A percentile compares a stretch with the other conserved stretches of the same genome.
Evolutionary conservation across 2,888 invertebrate genomes (phyloP).

Genomic region (Deilephila elpenor): DNA sequence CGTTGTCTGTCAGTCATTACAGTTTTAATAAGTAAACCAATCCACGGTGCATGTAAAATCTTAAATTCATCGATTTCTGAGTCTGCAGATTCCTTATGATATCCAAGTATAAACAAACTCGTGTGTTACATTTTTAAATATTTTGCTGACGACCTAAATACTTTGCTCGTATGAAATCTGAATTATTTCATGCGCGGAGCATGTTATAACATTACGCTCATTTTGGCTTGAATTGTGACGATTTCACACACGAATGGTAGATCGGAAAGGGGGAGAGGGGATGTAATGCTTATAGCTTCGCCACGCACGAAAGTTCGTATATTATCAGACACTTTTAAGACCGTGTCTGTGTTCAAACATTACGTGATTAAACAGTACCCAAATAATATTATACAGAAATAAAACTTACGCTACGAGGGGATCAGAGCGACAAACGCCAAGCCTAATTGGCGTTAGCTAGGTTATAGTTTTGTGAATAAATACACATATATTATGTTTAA

Average conservation of each 20-base stretch:
- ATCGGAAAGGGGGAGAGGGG: background rate
- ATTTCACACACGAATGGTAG: background rate
- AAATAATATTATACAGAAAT: too few species aligned
- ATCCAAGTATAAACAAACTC: background rate
- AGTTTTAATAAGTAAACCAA: too few species aligned
- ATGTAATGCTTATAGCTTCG: background rate
- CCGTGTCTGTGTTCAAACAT: background rate
- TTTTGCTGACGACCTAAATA: constrained; percentile 1
- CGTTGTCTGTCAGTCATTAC: too few species aligned
- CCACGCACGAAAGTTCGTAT: background rate
- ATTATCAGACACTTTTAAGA: background rate
- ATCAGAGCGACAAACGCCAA: too few species aligned
- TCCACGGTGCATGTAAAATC: too few species aligned
- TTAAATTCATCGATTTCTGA: background rate
- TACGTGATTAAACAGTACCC: background rate
- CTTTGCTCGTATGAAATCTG: background rate
- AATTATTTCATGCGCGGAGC: background rate
- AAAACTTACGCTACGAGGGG: too few species aligned
- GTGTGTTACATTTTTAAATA: background rate
- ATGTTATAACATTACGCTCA: background rate
- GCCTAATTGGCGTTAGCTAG: too few species aligned
- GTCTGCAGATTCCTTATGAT: background rate
- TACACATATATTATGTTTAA: too few species aligned
- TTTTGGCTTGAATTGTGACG: background rate
- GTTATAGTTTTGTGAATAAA: too few species aligned